Base-by-base conservation (phyloP, 2,888 invertebrate genomes). In the Eupithecia subfuscata region DNA sequence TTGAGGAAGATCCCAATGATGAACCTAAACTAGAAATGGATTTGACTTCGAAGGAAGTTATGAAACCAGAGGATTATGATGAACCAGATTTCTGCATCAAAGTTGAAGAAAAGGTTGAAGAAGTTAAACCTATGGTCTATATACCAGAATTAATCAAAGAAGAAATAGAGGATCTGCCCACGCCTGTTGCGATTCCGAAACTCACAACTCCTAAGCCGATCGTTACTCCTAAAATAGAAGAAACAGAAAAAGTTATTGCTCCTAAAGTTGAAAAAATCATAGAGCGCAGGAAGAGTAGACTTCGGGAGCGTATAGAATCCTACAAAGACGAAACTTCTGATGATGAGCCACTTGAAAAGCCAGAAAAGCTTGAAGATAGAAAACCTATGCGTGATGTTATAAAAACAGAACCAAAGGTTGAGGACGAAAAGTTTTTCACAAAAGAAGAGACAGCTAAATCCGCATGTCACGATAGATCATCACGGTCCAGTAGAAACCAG, bases 391-490 rank as follows among this genome's bases (percentile, higher is more conserved):
- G 64, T 75, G 83, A 83, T 85, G 84, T 87, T 25, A 60, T 60
- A 79, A 83, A 83, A 86, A 83, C 85, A 67, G 85, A 88, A 64
- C 76, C 80, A 12, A 88, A 89, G 81, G 76, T 84, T 18, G 80
- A 92, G 56, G 92, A 91, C 22, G 92, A 92, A 40, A 89, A 91
- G 76, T 89, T 89, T 22, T 82, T 88, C 25, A 89, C 89, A 0
- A 85, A 91, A 45, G 93, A 93, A 80, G 84, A 90, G 63, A 87
- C 87, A 12, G 92, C 94, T 0, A 93, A 92, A 76, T 93, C 94
- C 0, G 94, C 94, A 0, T 94, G 94, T 75, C 92, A 93, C 75
- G 95, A 94, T 73, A 85, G 95, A 18, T 93, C 95, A 0, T 89
- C 95, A 0, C 85, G 95, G 11, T 92, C 94, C 0, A 94, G 95